phyloP scores from a whole-genome alignment of 2,797 vertebrate species.

The Glyptemys insculpta region DNA sequence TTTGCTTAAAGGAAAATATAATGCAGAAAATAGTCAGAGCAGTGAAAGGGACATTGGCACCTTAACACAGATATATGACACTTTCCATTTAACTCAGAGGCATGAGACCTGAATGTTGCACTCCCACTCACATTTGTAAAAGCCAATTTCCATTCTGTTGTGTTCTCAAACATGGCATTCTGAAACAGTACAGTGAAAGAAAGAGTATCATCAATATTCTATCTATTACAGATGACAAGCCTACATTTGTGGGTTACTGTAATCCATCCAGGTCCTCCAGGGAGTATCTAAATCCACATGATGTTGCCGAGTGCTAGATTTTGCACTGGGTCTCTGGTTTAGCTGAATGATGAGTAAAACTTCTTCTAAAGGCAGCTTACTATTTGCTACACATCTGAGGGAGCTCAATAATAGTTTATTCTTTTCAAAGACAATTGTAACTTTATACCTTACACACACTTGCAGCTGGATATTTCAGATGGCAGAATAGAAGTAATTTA shows the following conservation, averaged over 20 bases:
- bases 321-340: not conserved
- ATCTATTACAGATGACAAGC: not conserved
- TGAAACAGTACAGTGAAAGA: not conserved
- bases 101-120: constrained; percentile 3
- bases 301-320: not conserved
- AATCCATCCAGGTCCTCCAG: not conserved
- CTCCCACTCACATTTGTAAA: not conserved
- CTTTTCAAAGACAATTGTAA: not conserved
- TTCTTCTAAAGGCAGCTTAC: not conserved
- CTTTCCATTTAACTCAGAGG: not conserved
- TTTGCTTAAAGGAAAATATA: not conserved
- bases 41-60: not conserved
- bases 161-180: constrained; percentile 37
- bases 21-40: not conserved
- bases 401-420: not conserved
- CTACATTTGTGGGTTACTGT: constrained; percentile 14
- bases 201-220: not conserved
- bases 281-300: not conserved
- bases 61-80: not conserved
- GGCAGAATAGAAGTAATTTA: not conserved
- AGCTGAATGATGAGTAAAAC: not conserved
- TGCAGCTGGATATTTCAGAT: not conserved
- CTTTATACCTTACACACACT: not conserved
- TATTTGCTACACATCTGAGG: not conserved
- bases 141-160: constrained; percentile 30